Base-by-base conservation (phyloP, 2,113 vertebrate genomes). In the Rallus limicola region DNA sequence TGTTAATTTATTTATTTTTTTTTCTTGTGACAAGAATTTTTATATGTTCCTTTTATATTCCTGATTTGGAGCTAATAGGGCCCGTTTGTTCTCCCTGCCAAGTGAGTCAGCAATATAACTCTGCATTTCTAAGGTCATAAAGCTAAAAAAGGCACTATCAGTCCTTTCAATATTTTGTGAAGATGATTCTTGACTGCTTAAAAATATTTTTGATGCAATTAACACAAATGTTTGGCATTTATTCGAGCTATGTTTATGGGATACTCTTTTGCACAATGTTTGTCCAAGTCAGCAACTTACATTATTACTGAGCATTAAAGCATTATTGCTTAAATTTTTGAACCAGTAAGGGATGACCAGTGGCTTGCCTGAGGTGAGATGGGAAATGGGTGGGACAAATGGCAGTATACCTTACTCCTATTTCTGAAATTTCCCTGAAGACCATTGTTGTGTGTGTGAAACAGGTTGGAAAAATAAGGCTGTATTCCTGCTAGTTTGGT, bases 31-130 rank as follows among this genome's bases (percentile, higher is more conserved):
- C 59, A 92, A 72, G 28, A 67, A 36, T 40, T 92, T 92, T 94
- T 92, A 84, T 68, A 68, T 67, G 74, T 93, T 88, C 46, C 59
- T 92, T 80, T 95, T 83, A 56, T 77, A 81, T 86, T 92, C 52
- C 33, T 77, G 69, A 81, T 19, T 31, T 86, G 83, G 16, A 91
- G 38, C 52, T 94, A 90, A 88, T 78, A 95, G 76, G 52, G 5
- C 19, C 26, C 68, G 83, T 93, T 93, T 94, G 58, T 96, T 90
- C 52, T 82, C 31, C 36, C 52, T 92, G 42, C 68, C 82, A 95
- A 50, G 21, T 81, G 59, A 94, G 76, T 92, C 79, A 93, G 79
- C 79, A 94, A 59, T 81, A 74, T 11, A 74, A 52, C 46, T 89
- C 40, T 70, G 23, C 59, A 77, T 94, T 90, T 93, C 56, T 76